Evolutionary conservation across 2,797 vertebrate species (phyloP).

Genomic region (Adrianichthys oophorus): DNA sequence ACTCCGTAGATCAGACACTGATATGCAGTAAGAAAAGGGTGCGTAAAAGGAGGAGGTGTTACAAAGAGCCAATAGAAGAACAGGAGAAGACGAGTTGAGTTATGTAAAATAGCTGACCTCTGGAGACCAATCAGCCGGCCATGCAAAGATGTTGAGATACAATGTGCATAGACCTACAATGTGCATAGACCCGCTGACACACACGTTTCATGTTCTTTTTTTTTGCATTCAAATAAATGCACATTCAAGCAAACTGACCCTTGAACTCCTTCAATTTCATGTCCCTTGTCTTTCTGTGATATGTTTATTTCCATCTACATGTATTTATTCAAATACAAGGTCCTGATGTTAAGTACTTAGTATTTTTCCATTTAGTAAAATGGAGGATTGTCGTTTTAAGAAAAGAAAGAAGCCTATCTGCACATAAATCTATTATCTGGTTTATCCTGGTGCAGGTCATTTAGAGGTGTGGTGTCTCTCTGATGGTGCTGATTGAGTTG

Average conservation of each 20-base stretch:
- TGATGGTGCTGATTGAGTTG: not conserved
- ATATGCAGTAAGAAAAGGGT: conserved; percentile 19
- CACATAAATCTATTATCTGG: not conserved
- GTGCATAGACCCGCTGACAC: conserved; percentile 43
- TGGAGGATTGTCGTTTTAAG: not conserved
- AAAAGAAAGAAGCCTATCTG: not conserved
- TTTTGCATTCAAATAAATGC: conserved; percentile 1
- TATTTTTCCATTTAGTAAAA: not conserved
- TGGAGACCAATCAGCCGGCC: conserved; percentile 55
- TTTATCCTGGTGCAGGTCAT: not conserved
- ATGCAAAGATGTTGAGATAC: conserved; percentile 55
- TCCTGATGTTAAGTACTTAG: too few species aligned
- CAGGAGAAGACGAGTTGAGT: conserved; percentile 31
- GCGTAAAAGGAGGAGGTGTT: conserved; percentile 32
- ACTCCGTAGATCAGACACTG: conserved; percentile 16
- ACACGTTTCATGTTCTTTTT: conserved; percentile 28
- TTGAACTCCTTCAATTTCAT: conserved; percentile 22
- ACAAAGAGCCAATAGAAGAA: conserved; percentile 29
- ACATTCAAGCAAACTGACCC: conserved; percentile 17
- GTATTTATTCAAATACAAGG: too few species aligned
- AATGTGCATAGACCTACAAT: conserved; percentile 62
- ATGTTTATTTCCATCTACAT: conserved; percentile 16
- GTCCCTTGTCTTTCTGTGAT: conserved; percentile 13
- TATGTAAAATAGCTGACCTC: conserved; percentile 66
- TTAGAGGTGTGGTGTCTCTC: not conserved